These are phyloP conservation scores for Euplagia quadripunctaria DNA, from an alignment of 2,888 invertebrate species.

Conservation along the genomic window DNA sequence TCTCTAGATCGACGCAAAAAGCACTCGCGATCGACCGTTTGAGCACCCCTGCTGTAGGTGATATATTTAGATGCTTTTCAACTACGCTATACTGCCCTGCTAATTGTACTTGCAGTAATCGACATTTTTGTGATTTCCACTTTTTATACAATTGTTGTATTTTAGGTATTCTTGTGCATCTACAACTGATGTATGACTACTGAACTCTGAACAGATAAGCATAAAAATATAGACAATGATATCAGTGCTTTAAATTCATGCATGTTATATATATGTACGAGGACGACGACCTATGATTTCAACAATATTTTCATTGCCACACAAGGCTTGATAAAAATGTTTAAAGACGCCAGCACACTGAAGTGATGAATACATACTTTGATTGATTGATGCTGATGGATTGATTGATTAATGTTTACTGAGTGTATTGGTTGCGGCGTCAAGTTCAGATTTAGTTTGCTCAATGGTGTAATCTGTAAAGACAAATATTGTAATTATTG, in stretches of 20 bases:
- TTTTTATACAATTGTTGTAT: background rate
- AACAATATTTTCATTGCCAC: slow-evolving; percentile 54
- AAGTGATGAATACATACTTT: background rate
- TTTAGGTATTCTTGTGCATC: background rate
- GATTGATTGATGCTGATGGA: background rate
- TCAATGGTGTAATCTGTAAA: too few relatives aligned
- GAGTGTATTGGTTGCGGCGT: too few relatives aligned
- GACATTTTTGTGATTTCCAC: too few relatives aligned
- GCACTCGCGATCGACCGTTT: too few relatives aligned
- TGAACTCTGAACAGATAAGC: slow-evolving; percentile 11
- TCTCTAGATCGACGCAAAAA: too few relatives aligned
- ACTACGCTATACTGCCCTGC: too few relatives aligned
- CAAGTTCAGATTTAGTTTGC: too few relatives aligned
- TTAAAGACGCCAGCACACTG: background rate
- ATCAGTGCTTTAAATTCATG: slow-evolving; percentile 25
- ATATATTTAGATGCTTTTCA: too few relatives aligned
- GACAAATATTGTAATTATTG: too few relatives aligned
- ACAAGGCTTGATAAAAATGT: slow-evolving; percentile 44
- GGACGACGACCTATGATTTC: slow-evolving; percentile 54
- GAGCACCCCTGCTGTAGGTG: too few relatives aligned
- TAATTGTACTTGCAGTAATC: too few relatives aligned
- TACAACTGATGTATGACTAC: background rate
- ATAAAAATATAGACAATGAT: slow-evolving; percentile 17
- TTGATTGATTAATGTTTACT: too few relatives aligned
- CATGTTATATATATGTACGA: slow-evolving; percentile 11